Conservation (phyloP, 2,888 invertebrate species). For the Colostygia pectinataria region DNA sequence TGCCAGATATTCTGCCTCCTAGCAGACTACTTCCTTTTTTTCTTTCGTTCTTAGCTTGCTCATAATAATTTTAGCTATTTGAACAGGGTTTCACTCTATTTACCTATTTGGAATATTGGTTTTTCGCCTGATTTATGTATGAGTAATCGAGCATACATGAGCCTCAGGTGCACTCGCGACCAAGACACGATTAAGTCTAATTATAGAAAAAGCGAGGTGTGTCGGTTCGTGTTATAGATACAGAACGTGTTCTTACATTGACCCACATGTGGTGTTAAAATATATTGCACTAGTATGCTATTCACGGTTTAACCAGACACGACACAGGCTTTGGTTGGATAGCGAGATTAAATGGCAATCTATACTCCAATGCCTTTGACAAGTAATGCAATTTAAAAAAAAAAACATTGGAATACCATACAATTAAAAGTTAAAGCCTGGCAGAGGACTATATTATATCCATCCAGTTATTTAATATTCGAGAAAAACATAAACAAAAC, state of each 20-base stretch:
- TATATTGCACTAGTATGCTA: constrained; percentile 55
- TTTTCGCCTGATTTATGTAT: neutral
- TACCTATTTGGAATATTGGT: neutral
- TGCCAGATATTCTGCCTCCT: too few species aligned
- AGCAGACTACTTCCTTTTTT: too few species aligned
- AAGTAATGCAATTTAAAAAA: too few species aligned
- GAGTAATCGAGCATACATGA: neutral
- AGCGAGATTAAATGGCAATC: too few species aligned
- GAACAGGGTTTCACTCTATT: neutral
- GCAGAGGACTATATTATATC: too few species aligned
- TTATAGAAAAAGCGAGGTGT: constrained; percentile 60
- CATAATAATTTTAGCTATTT: neutral
- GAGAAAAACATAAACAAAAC: neutral
- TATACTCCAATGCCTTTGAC: too few species aligned
- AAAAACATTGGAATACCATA: too few species aligned
- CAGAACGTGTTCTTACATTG: constrained; percentile 63
- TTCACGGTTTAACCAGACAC: constrained; percentile 48
- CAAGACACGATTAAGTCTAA: constrained; percentile 57
- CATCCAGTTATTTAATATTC: too few species aligned
- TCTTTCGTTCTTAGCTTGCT: too few species aligned
- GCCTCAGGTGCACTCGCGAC: constrained; percentile 34
- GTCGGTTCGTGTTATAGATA: constrained; percentile 55
- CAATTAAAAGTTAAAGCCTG: too few species aligned
- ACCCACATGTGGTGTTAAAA: constrained; percentile 74
- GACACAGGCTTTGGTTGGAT: constrained; percentile 41